phyloP scores from a whole-genome alignment of 2,797 vertebrate genomes.

The Onychomys leucogaster region DNA sequence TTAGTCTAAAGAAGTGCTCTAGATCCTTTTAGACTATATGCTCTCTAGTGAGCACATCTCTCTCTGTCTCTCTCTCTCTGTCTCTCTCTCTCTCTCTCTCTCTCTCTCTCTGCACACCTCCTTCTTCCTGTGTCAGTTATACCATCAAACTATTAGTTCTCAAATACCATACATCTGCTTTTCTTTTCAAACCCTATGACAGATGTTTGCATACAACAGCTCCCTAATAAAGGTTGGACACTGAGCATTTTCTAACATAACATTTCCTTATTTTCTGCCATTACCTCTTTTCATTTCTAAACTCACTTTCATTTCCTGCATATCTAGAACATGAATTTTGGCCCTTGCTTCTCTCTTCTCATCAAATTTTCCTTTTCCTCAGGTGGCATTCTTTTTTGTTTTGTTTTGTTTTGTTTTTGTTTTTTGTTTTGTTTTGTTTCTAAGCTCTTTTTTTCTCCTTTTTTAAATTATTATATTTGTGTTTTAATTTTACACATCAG shows the following conservation, averaged over 20 bases:
- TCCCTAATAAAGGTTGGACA: not conserved
- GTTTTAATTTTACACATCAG: no score
- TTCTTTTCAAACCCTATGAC: not conserved
- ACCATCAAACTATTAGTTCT: not conserved
- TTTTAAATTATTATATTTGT: no score
- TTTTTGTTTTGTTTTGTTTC: no score
- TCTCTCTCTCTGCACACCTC: not conserved
- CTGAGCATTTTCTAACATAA: not conserved
- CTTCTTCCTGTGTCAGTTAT: not conserved
- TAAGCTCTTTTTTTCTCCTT: no score
- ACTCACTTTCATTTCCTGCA: not conserved
- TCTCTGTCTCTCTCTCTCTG: no score
- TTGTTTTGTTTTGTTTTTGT: no score
- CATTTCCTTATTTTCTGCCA: not conserved
- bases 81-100: no score
- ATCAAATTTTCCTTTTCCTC: not conserved
- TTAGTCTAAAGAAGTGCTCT: not conserved
- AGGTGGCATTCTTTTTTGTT: not conserved
- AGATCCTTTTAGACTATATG: not conserved
- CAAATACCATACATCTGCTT: not conserved
- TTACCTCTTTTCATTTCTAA: not conserved
- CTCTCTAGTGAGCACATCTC: not conserved
- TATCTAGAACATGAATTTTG: not conserved
- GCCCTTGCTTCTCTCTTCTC: not conserved
- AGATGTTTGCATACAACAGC: not conserved